Evolutionary conservation across 2,888 invertebrate species (phyloP), one percentile per base, ranked within the genome.

Genomic region (Ceraclea dissimilis): DNA sequence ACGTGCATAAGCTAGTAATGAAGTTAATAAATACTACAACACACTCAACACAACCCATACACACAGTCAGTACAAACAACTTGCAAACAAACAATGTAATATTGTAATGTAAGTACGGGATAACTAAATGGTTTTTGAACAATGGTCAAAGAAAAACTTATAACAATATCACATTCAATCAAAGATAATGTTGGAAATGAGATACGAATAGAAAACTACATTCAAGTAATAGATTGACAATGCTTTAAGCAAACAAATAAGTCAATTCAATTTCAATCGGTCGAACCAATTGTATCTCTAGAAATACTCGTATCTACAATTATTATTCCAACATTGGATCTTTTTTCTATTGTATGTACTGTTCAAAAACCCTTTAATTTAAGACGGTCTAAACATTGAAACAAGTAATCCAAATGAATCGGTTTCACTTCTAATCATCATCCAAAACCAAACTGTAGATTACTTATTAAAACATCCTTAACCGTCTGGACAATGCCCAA

Each of bases 401-500:
- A 39, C 39, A 16, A 39, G 13, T 8, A 8, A 5, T 4, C 39
- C 39, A 16, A n/a, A 31, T 11, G 31, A 31, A 39, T 39, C 39
- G 16, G 2, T 26, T 26, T 39, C 13, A 13, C 8, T 16, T 13
- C 13, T 16, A 16, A 8, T 8, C 16, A 39, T 13, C 13, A 2
- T 39, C 4, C 39, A 39, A 39, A 31, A 39, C 13, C 26, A 26
- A 26, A 26, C 10, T 4, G 26, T 26, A 4, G 10, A 10, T 26
- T 6, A 26, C 26, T 26, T 26, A 10, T 26, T 26, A 26, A 10
- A 4, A 26, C 4, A 26, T 10, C 10, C 39, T 8, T 13, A 39
- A 39, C 39, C 39, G 16, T 39, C 39, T 16, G 39, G 39, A 39
- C 39, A 39, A 39, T 39, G 39, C 39, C 39, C 39, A 39, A 39